Conservation (phyloP, 2,113 vertebrate species). For the Talpa occidentalis region DNA sequence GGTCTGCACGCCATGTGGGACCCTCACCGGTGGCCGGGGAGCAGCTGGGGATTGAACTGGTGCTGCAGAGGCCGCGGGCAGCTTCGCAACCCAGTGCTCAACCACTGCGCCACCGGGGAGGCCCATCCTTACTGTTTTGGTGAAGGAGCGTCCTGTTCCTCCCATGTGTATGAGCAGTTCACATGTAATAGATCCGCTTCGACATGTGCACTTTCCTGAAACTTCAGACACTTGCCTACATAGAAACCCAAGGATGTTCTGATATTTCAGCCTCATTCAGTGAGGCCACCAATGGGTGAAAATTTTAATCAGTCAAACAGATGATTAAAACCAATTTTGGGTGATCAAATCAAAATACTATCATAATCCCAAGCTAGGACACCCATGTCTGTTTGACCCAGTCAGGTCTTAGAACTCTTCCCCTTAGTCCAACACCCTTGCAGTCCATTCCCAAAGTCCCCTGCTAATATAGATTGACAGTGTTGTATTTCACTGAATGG, state of each 20-base stretch:
- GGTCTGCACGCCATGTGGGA: no score
- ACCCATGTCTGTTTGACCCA: neutral
- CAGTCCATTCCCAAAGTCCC: neutral
- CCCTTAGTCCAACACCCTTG: neutral
- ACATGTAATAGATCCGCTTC: neutral
- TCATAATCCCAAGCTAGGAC: neutral
- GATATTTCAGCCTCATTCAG: neutral
- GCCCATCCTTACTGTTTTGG: neutral
- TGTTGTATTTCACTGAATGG: neutral
- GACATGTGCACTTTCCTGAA: accelerated
- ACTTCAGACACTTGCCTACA: neutral
- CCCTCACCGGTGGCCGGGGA: no score
- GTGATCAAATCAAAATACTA: neutral
- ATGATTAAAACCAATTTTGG: neutral
- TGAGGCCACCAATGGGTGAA: neutral
- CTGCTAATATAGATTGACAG: neutral
- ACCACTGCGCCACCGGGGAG: no score
- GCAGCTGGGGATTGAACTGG: no score
- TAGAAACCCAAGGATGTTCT: neutral
- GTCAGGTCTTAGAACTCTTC: neutral
- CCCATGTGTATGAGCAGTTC: neutral
- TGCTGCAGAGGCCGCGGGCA: no score
- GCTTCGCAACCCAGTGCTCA: no score
- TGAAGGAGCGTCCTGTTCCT: neutral
- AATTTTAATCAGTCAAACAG: neutral